Evolutionary conservation across 2,797 vertebrate genomes (phyloP), one percentile per base, ranked within the genome.

Genomic region (Cyclura pinguis): DNA sequence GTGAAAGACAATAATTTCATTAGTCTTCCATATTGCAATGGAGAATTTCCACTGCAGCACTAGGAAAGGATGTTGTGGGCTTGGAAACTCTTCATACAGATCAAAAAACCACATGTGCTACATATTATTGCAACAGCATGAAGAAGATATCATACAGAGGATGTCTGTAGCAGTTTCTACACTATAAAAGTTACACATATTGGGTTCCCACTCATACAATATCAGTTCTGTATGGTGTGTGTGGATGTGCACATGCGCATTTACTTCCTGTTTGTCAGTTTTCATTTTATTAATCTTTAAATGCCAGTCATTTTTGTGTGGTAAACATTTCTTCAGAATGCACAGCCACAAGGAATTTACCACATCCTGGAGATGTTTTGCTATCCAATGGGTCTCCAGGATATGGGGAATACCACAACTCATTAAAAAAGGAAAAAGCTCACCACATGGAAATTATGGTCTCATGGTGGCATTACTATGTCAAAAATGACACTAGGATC

Each of bases 331-430:
- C 59, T 67, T 42, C 62, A 14, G 74, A 85, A 89, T 85, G 59
- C 32, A 84, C n/a, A 89, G 42, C 82, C 73, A 89, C 82, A 78
- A 74, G 35, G 47, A 85, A 85, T 78, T 89, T 78, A 85, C n/a
- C 62, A 85, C 74, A 69, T 85, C 81, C 88, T 89, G 83, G 22
- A 77, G 57, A 78, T 55, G 82, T 69, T 85, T 64, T 55, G 47
- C 74, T 85, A 85, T 85, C 59, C 82, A 84, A 6, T 89, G 27
- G 55, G 24, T 62, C 27, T 89, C 74, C 62, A 84, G 59, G n/a
- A 84, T 84, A 89, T 52, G 57, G 81, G 35, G 42, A 84, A 77
- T 42, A 89, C 47, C 78, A 74, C 24, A 73, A 5, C n/a, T 82
- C 55, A 59, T 72, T 80, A 55, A 57, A 38, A 32, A 52, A 85